Percentiles rank a stretch among this genome's conserved stretches.
These are phyloP conservation scores for Thalassarche chlororhynchos DNA, from an alignment of 2,113 vertebrate species.

Conservation along the genomic window DNA sequence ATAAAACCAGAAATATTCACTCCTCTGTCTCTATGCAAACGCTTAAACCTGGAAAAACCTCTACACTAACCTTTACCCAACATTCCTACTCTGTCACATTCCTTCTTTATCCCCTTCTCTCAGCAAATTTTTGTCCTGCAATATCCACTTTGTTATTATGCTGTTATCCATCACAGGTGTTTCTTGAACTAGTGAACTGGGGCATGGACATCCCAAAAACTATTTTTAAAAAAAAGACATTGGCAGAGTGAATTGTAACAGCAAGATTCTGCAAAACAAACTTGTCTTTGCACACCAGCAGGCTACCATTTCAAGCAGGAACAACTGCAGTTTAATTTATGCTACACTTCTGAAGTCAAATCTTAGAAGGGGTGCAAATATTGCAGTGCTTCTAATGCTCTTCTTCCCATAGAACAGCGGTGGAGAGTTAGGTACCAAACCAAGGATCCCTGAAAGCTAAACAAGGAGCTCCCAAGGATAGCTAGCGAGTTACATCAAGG, in stretches of 20 bases:
- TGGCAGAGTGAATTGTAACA: not conserved
- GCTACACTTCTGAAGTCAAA: not conserved
- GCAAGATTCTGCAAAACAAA: not conserved
- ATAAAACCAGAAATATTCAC: not conserved
- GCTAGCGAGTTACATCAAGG: not conserved
- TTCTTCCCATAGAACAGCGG: not conserved
- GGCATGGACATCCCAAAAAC: not conserved
- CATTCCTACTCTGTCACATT: not conserved
- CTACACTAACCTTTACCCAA: not conserved
- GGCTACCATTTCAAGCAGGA: not conserved
- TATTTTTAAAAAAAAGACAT: not conserved
- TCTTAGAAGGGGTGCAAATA: not conserved
- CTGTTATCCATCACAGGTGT: not conserved
- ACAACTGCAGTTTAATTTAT: not conserved
- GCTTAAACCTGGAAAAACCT: not conserved
- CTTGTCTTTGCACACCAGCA: not conserved
- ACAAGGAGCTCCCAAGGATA: not conserved
- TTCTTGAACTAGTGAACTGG: not conserved
- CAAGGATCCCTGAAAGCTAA: not conserved
- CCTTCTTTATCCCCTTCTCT: constrained; percentile 14
- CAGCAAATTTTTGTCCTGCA: not conserved
- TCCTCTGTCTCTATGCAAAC: not conserved
- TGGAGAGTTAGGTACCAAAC: not conserved
- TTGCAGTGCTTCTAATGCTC: not conserved
- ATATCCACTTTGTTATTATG: not conserved